These are phyloP conservation scores for Gymnoscopelus microlampas DNA, from an alignment of 2,797 vertebrate genomes.

Conservation along the genomic window DNA sequence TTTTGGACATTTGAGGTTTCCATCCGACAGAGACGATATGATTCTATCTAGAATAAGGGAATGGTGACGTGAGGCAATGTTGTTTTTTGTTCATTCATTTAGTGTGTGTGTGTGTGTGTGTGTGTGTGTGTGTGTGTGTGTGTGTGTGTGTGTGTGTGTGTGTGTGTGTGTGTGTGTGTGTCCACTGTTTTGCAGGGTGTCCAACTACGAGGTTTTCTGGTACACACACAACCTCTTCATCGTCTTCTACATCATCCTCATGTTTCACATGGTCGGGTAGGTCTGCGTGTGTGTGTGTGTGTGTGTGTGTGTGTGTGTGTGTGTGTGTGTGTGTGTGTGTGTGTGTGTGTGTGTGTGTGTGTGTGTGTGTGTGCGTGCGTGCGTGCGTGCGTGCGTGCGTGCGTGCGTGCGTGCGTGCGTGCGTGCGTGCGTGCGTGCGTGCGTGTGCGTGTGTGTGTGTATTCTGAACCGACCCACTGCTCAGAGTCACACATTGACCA, in stretches of 20 bases:
- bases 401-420: constrained; percentile 13
- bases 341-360: not conserved
- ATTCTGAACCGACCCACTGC: no score
- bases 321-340: constrained; percentile 11
- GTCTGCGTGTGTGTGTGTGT: constrained; percentile 36
- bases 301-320: constrained; percentile 10
- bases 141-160: no score
- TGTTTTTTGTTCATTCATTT: not conserved
- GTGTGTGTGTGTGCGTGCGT: not conserved
- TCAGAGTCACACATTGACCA: no score
- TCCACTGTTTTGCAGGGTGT: constrained; percentile 82
- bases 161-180: constrained; percentile 1
- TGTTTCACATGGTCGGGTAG: constrained; percentile 96
- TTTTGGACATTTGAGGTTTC: no score
- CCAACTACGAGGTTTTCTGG: constrained; percentile 97
- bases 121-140: no score
- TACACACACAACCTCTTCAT: constrained; percentile 98
- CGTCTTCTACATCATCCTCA: constrained; percentile 93
- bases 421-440: constrained; percentile 1
- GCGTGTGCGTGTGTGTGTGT: not conserved
- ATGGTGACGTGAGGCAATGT: no score
- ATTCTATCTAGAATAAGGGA: no score
- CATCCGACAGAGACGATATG: no score
- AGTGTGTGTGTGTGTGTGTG: not conserved
- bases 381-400: not conserved